phyloP scores from a whole-genome alignment of 2,888 invertebrate genomes.

The Mesorhabditis spiculigera region DNA sequence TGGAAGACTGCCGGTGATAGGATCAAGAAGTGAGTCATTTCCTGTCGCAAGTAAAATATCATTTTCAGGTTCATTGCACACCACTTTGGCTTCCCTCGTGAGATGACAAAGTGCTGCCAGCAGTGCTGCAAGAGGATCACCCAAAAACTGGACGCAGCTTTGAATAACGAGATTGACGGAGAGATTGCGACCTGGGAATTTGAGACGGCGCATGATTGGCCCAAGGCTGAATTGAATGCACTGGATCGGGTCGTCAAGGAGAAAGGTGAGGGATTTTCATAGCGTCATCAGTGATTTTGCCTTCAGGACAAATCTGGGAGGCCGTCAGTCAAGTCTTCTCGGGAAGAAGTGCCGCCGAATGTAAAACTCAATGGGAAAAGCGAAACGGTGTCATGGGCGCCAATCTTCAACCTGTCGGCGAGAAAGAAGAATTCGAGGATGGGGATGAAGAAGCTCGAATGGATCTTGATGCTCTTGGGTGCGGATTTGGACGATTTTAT shows the following conservation, averaged over 20 bases:
- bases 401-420: neutral
- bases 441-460: neutral
- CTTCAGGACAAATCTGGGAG: neutral
- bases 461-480: neutral
- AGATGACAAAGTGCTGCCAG: neutral
- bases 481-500: neutral
- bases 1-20: neutral
- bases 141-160: neutral
- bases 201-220: neutral
- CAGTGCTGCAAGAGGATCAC: neutral
- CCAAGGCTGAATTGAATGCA: neutral
- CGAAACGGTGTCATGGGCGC: neutral
- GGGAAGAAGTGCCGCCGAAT: neutral
- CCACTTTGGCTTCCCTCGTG: neutral
- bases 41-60: neutral
- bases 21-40: neutral
- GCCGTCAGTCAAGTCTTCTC: neutral
- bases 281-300: neutral
- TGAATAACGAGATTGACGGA: neutral
- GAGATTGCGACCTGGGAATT: conserved; percentile 1
- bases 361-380: conserved; percentile 4
- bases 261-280: neutral
- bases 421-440: neutral
- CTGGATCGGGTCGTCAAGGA: neutral
- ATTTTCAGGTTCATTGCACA: conserved; percentile 1